Conservation (phyloP, 2,113 vertebrate genomes). For the Rhabdornis inornatus region DNA sequence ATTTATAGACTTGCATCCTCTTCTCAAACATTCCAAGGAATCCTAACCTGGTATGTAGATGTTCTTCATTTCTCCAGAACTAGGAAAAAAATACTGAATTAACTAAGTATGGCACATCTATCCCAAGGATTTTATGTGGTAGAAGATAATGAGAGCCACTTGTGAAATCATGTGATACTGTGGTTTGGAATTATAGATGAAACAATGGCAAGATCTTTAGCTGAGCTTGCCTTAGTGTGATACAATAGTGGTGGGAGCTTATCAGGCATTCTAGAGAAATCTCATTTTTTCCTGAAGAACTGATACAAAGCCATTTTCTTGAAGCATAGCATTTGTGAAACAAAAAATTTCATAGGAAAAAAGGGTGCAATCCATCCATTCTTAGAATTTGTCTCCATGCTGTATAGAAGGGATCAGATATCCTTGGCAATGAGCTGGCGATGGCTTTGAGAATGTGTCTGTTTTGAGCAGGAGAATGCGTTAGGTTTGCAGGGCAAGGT, state of each 20-base stretch:
- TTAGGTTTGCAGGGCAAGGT: background rate
- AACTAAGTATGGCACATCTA: background rate
- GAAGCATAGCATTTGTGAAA: background rate
- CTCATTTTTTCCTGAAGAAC: background rate
- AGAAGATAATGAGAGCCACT: conserved; percentile 27
- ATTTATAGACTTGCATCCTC: conserved; percentile 35
- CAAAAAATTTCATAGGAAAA: background rate
- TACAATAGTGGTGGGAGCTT: background rate
- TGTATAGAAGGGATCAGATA: background rate
- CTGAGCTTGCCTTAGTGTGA: background rate
- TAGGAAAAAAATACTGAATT: conserved; percentile 11
- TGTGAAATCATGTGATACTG: background rate
- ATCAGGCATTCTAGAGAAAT: background rate
- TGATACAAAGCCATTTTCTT: background rate
- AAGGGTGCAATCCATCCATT: background rate
- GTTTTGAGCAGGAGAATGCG: background rate
- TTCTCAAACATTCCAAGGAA: conserved; percentile 35
- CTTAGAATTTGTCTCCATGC: background rate
- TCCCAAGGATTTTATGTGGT: conserved; percentile 6
- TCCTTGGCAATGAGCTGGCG: background rate
- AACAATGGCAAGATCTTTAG: background rate
- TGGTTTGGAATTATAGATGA: background rate
- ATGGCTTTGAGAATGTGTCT: background rate
- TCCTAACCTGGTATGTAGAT: conserved; percentile 36
- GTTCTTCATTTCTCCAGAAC: background rate